A percentile compares a stretch with the other conserved stretches of the same genome.
phyloP scores from a whole-genome alignment of 2,113 vertebrate genomes.

The Solea senegalensis region DNA sequence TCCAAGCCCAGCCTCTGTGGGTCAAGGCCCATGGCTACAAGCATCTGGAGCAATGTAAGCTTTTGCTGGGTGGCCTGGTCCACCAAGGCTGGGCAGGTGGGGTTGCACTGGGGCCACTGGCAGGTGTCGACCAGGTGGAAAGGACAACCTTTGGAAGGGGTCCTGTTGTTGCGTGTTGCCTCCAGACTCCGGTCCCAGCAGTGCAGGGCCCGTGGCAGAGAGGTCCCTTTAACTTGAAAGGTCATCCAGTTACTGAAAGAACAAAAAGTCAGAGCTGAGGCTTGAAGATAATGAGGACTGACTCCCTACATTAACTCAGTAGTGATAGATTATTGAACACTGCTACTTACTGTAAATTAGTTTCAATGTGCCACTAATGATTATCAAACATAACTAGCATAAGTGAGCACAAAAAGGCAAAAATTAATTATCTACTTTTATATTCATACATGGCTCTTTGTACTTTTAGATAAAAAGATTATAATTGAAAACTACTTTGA shows the following conservation, averaged over 20 bases:
- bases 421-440: not conserved
- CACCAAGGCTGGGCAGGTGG: conserved; percentile 84
- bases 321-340: no score
- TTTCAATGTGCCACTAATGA: no score
- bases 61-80: conserved; percentile 82
- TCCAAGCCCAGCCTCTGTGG: conserved; percentile 81
- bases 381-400: no score
- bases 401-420: not conserved
- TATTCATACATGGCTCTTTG: no score
- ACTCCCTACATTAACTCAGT: no score
- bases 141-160: conserved; percentile 81
- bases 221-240: conserved; percentile 82
- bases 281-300: not conserved
- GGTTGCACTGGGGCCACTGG: conserved; percentile 86
- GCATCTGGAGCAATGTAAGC: conserved; percentile 82
- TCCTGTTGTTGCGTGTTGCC: conserved; percentile 78
- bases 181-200: conserved; percentile 87
- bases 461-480: no score
- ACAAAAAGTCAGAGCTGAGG: not conserved
- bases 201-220: conserved; percentile 82
- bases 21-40: conserved; percentile 83
- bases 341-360: no score
- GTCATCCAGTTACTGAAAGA: conserved; percentile 82
- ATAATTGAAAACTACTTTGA: no score
- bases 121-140: conserved; percentile 85